Conservation (phyloP, 2,797 vertebrate species). For the Champsocephalus esox region DNA sequence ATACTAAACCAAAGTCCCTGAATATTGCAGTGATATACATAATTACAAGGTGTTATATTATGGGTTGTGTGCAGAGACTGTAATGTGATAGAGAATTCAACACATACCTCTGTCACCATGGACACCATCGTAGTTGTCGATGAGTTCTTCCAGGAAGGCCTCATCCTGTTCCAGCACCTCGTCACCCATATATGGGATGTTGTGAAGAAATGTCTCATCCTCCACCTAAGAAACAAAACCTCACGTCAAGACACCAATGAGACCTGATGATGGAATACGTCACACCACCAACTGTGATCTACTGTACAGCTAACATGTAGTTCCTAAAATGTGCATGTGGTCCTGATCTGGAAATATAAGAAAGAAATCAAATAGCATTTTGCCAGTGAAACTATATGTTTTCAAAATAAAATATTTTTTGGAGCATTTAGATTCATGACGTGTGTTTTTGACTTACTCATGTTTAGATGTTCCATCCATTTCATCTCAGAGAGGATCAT, state of each 20-base stretch:
- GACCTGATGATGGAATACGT: not conserved
- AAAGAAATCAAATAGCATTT: not conserved
- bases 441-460: not conserved
- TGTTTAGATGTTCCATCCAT: slow-evolving; percentile 8
- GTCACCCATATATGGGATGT: slow-evolving; percentile 99
- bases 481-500: slow-evolving; percentile 6
- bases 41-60: not conserved
- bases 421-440: not conserved
- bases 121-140: slow-evolving; percentile 98
- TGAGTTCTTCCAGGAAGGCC: slow-evolving; percentile 97
- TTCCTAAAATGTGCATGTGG: not conserved
- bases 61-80: not conserved
- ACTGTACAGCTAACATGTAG: not conserved
- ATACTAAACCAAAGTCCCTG: not conserved
- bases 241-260: not conserved
- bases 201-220: slow-evolving; percentile 97
- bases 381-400: slow-evolving; percentile 1
- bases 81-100: not conserved
- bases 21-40: not conserved
- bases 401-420: not conserved
- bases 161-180: slow-evolving; percentile 98
- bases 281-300: not conserved
- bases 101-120: slow-evolving; percentile 82
- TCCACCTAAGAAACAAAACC: slow-evolving; percentile 88
- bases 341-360: not conserved